Evolutionary conservation across 2,888 invertebrate species (phyloP), one percentile per base, ranked within the genome.

Genomic region (Xylota segnis): DNA sequence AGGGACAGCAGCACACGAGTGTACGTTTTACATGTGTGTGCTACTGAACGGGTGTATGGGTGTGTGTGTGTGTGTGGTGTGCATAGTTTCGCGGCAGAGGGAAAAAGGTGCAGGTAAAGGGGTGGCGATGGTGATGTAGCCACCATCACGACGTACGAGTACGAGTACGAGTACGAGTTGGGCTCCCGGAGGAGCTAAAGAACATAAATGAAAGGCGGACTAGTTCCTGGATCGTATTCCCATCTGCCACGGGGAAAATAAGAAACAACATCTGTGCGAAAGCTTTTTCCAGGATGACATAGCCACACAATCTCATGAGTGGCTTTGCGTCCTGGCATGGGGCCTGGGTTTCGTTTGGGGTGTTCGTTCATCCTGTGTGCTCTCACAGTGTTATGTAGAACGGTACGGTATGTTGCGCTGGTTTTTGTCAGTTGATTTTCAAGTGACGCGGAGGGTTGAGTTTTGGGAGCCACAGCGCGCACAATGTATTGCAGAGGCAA

Each of bases 201-300:
- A 86, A 68, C 59, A 82, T 86, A 86, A 86, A 86, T 68, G 82
- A 82, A 86, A 86, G 86, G 86, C 86, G 86, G 82, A 86, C 86
- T 82, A 82, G 86, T 86, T 86, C 86, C 86, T 86, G 86, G 82
- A 86, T 86, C 82, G 63, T 82, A 86, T 86, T 86, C 82, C 86
- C 86, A 86, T 82, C 82, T 82, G 86, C 76, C 76, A 82, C 61
- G 71, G 76, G 86, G 59, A 72, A 82, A 82, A 82, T 76, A 86
- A 77, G 86, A 82, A 86, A 86, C 82, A 86, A 82, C 86, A 86
- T 86, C 86, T 82, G 86, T 86, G 86, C 82, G 72, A 86, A 82
- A 82, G 86, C 82, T 86, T 82, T 75, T 77, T 82, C 76, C 90
- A 90, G 90, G 89, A 89, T 83, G 88, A 89, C 90, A 90, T 90